A percentile compares a stretch with the other conserved stretches of the same genome.
Evolutionary conservation across 2,797 vertebrate genomes (phyloP).

Genomic region (Molossus alvarezi): DNA sequence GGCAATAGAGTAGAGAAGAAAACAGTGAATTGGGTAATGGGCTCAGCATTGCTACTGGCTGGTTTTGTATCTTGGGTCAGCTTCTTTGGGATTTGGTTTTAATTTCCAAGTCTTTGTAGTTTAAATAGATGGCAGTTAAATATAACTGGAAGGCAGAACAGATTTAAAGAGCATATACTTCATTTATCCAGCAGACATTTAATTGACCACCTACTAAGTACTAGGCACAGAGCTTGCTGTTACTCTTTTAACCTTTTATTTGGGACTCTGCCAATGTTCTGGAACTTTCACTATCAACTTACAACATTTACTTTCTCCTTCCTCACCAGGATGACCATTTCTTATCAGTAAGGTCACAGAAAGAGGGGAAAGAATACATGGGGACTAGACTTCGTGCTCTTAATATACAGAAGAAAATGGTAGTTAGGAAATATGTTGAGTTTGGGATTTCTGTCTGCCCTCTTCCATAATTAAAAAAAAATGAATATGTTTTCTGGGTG

Average conservation of each 20-base stretch:
- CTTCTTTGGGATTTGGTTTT: conserved; percentile 47
- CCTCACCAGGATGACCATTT: neutral
- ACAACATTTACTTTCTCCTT: conserved; percentile 37
- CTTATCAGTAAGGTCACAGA: conserved; percentile 64
- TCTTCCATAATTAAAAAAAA: neutral
- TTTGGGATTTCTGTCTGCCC: conserved; percentile 14
- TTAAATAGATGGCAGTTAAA: conserved; percentile 35
- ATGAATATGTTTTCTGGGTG: neutral
- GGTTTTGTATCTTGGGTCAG: neutral
- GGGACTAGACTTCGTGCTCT: conserved; percentile 34
- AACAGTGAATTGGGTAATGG: neutral
- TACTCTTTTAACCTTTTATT: conserved; percentile 19
- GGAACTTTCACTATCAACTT: conserved; percentile 53
- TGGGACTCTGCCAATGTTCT: conserved; percentile 43
- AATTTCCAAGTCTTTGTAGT: conserved; percentile 52
- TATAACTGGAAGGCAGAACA: neutral
- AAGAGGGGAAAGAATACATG: neutral
- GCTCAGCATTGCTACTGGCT: neutral
- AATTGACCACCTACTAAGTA: neutral
- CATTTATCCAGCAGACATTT: conserved; percentile 37
- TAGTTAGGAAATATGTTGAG: conserved; percentile 8
- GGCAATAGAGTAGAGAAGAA: neutral
- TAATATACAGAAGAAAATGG: neutral
- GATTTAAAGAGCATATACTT: neutral
- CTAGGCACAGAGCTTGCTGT: neutral